Conservation (phyloP, 2,888 invertebrate genomes). For the Drosophila glabriapex region DNA sequence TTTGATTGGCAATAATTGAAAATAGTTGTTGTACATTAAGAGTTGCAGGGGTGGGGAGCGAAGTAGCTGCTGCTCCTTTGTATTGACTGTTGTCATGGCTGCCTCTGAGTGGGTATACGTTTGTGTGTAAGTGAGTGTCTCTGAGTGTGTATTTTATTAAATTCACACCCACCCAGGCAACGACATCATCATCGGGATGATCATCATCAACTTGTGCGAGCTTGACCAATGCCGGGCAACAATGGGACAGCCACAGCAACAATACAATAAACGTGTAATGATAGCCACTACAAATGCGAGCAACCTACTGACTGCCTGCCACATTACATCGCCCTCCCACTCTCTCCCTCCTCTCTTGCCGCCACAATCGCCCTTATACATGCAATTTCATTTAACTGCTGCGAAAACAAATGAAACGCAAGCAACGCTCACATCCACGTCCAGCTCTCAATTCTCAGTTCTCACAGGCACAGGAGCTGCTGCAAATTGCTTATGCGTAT, state of each 20-base stretch:
- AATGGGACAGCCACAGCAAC: constrained; percentile 47
- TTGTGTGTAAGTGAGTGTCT: constrained; percentile 12
- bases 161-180: constrained; percentile 72
- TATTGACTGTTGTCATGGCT: constrained; percentile 74
- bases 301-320: constrained; percentile 5
- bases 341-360: not conserved
- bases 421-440: constrained; percentile 29
- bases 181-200: constrained; percentile 41
- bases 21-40: constrained; percentile 82
- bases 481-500: constrained; percentile 65
- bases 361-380: constrained; percentile 36
- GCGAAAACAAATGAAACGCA: constrained; percentile 75
- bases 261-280: constrained; percentile 77
- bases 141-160: constrained; percentile 71
- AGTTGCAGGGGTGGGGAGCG: constrained; percentile 20
- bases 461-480: constrained; percentile 44
- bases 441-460: constrained; percentile 8
- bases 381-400: constrained; percentile 80
- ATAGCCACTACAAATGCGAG: constrained; percentile 69
- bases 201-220: constrained; percentile 55
- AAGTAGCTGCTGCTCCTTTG: constrained; percentile 29
- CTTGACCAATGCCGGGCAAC: constrained; percentile 66
- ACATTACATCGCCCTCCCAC: not conserved
- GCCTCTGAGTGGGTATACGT: constrained; percentile 50
- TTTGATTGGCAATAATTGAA: constrained; percentile 85